Conservation (phyloP, 2,888 invertebrate species). For the Caenorhabditis sulstoni region DNA sequence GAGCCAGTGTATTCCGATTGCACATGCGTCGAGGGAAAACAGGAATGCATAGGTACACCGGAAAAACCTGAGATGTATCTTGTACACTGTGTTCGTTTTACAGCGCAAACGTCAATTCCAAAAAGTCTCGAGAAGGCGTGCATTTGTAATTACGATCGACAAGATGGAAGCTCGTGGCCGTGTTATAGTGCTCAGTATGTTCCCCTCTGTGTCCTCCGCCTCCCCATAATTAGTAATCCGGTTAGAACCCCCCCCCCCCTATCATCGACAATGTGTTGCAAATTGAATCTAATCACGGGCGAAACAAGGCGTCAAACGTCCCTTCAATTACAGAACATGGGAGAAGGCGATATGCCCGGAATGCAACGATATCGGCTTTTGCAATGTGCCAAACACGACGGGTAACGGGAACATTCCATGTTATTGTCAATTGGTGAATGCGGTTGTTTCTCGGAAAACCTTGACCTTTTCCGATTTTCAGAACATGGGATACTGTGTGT, state of each 20-base stretch:
- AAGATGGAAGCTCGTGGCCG: conserved; percentile 78
- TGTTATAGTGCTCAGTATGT: conserved; percentile 74
- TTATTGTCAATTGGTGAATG: conserved; percentile 74
- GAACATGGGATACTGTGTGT: conserved; percentile 74
- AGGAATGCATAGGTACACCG: conserved; percentile 65
- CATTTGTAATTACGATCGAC: conserved; percentile 78
- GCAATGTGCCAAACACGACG: conserved; percentile 78
- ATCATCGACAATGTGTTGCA: conserved; percentile 21
- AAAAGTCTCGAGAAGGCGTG: conserved; percentile 67
- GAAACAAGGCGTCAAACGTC: conserved; percentile 26
- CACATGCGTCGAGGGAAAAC: conserved; percentile 63
- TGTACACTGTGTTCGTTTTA: too few species aligned
- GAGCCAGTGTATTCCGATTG: conserved; percentile 79
- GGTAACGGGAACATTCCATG: conserved; percentile 75
- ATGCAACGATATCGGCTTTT: conserved; percentile 79
- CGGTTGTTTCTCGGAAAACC: too few species aligned
- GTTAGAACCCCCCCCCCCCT: background rate
- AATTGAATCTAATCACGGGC: conserved; percentile 31
- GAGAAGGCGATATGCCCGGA: conserved; percentile 74
- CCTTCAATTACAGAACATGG: conserved; percentile 71
- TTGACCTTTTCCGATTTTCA: conserved; percentile 46
- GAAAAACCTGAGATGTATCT: background rate
- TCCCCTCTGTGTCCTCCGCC: background rate
- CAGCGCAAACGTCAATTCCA: conserved; percentile 65
- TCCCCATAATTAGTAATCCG: background rate